phyloP scores from a whole-genome alignment of 2,113 vertebrate genomes.

The Fregata magnificens region DNA sequence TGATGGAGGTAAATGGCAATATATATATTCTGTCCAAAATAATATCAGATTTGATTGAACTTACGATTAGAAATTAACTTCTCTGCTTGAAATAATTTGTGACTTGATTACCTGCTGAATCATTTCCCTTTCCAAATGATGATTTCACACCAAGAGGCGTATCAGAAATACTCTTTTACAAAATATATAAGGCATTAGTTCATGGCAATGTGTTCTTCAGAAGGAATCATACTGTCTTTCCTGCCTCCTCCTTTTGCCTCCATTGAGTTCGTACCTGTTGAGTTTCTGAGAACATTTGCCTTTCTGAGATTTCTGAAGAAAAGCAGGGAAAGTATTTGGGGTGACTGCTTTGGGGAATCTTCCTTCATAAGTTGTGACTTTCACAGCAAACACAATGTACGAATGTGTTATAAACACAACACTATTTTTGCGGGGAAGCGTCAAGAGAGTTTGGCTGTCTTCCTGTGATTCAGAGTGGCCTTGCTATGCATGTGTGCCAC shows the following conservation, averaged over 20 bases:
- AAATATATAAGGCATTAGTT: neutral
- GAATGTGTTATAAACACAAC: neutral
- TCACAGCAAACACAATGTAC: neutral
- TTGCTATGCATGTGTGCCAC: neutral
- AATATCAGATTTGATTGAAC: conserved; percentile 12
- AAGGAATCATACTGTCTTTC: neutral
- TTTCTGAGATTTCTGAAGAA: neutral
- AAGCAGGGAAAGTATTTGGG: neutral
- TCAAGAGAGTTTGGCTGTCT: neutral
- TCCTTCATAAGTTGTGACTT: neutral
- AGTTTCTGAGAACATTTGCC: neutral
- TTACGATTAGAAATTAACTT: conserved; percentile 23
- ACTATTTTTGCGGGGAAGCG: neutral
- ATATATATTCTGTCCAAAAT: neutral
- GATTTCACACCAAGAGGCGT: neutral
- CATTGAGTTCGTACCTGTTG: neutral
- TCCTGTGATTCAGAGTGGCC: neutral
- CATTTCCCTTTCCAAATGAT: neutral
- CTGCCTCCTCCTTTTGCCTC: neutral
- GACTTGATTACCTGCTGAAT: conserved; percentile 30
- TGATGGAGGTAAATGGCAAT: neutral
- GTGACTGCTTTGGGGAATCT: neutral
- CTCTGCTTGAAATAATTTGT: conserved; percentile 24
- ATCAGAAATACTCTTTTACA: neutral
- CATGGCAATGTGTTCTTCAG: neutral